phyloP scores from a whole-genome alignment of 2,797 vertebrate species.

The Sorex maritimensis region DNA sequence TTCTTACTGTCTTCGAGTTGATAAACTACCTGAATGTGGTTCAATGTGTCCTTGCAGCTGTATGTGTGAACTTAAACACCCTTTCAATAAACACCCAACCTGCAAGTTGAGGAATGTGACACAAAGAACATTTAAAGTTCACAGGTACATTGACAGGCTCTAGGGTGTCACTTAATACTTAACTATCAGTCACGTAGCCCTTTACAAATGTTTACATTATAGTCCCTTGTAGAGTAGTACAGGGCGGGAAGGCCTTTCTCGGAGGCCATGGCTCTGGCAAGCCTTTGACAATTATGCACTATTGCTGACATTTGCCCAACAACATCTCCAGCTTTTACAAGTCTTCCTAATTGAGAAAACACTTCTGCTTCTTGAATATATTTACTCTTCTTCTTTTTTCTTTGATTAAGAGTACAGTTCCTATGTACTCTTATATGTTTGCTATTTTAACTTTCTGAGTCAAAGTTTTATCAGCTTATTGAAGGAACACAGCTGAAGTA shows the following conservation, averaged over 20 bases:
- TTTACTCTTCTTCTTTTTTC: background rate
- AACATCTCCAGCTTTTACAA: background rate
- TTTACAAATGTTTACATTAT: conserved; percentile 42
- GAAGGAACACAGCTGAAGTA: background rate
- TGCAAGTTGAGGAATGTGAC: background rate
- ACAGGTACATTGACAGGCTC: background rate
- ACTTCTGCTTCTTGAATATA: background rate
- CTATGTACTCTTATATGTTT: background rate
- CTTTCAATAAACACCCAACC: background rate
- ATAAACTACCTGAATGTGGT: background rate
- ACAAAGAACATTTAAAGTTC: background rate
- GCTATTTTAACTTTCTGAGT: background rate
- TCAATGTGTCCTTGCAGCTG: background rate
- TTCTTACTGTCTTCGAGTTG: background rate
- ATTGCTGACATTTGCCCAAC: background rate
- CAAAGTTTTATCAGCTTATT: conserved; percentile 3
- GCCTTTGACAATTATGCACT: background rate
- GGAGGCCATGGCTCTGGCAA: background rate
- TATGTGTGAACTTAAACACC: background rate
- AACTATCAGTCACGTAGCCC: background rate
- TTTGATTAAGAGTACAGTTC: background rate
- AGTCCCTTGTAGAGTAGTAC: background rate
- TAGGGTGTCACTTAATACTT: background rate
- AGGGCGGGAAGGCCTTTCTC: background rate
- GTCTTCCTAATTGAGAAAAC: background rate